These are phyloP conservation scores for Zele albiditarsus DNA, from an alignment of 2,888 invertebrate genomes.

Conservation along the genomic window DNA sequence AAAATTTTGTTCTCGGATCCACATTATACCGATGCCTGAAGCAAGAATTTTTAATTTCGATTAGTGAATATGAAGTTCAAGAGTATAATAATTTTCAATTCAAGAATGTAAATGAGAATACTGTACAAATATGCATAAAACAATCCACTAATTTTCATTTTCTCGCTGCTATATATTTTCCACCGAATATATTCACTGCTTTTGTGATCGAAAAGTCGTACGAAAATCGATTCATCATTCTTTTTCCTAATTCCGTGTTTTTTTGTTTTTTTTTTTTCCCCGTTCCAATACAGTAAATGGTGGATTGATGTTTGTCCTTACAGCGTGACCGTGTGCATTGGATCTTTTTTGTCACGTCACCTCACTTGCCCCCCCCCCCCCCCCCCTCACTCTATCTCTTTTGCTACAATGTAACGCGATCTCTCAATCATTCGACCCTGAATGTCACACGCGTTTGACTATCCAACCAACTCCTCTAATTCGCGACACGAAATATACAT, in stretches of 20 bases:
- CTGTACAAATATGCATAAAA: too few relatives aligned
- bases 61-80: too few relatives aligned
- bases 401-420: conserved; percentile 25
- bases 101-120: too few relatives aligned
- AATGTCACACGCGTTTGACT: conserved; percentile 42
- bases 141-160: too few relatives aligned
- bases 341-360: neutral
- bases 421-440: conserved; percentile 50
- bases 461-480: neutral
- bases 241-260: neutral
- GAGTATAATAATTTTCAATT: too few relatives aligned
- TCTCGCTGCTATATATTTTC: too few relatives aligned
- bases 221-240: too few relatives aligned
- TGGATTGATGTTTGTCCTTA: neutral
- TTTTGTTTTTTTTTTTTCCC: neutral
- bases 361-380: neutral
- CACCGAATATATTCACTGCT: too few relatives aligned
- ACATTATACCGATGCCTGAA: too few relatives aligned
- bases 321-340: neutral
- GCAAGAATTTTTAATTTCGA: too few relatives aligned
- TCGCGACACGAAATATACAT: neutral
- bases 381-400: neutral
- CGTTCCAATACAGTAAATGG: neutral
- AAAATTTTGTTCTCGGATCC: too few relatives aligned
- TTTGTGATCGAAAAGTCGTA: too few relatives aligned